These are phyloP conservation scores for Mus musculus DNA, from an alignment of 2,113 vertebrate species.

Conservation along the genomic window GRCm39 chr1:22996001-22996500, in stretches of 20 bases:
- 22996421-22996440: not conserved
- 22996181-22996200: not conserved
- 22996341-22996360: constrained; percentile 13
- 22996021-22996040: not conserved
- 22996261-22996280: not conserved
- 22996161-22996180: not conserved
- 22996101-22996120: not conserved
- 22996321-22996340: not conserved
- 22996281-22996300: not conserved
- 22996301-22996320: not conserved
- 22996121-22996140: not conserved
- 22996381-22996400: constrained; percentile 21
- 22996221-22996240: not conserved
- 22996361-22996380: not conserved
- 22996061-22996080: not conserved
- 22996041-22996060: not conserved
- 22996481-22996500: not conserved
- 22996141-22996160: not conserved
- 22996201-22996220: too few relatives aligned
- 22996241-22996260: not conserved
- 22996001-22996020: not conserved
- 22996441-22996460: not conserved
- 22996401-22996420: not conserved
- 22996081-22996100: not conserved
- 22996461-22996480: not conserved